phyloP scores from a whole-genome alignment of 2,797 vertebrate genomes.

The Dermochelys coriacea region DNA sequence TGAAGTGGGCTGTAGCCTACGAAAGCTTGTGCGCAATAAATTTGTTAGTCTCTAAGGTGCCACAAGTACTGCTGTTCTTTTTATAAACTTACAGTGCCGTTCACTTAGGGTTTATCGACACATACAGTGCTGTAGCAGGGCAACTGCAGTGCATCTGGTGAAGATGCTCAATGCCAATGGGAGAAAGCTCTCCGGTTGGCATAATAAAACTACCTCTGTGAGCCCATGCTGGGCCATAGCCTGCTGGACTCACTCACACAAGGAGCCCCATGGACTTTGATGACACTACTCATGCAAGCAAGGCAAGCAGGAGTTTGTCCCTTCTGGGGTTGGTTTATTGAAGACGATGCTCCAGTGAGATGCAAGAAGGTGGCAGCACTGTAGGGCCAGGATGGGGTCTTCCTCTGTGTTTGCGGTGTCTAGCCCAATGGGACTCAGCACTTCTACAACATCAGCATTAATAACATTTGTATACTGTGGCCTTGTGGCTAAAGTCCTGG shows the following conservation, averaged over 20 bases:
- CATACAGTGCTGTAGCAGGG: too few relatives aligned
- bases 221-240: too few relatives aligned
- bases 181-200: too few relatives aligned
- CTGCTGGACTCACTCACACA: neutral
- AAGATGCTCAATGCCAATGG: too few relatives aligned
- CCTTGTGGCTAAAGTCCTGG: neutral
- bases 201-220: neutral
- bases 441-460: neutral
- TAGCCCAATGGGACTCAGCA: neutral
- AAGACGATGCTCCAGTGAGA: neutral
- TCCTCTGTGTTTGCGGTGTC: neutral
- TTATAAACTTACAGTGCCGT: neutral
- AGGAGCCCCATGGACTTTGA: neutral
- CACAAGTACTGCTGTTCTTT: too few relatives aligned
- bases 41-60: too few relatives aligned
- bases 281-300: neutral
- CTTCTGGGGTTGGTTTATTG: neutral
- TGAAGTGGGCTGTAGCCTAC: too few relatives aligned
- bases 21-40: too few relatives aligned
- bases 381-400: neutral
- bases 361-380: neutral
- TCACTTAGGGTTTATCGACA: neutral
- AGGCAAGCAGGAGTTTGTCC: neutral
- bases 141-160: too few relatives aligned
- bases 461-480: neutral